Evolutionary conservation across 2,113 vertebrate species (phyloP).

Genomic region (Pachyramphus minor): DNA sequence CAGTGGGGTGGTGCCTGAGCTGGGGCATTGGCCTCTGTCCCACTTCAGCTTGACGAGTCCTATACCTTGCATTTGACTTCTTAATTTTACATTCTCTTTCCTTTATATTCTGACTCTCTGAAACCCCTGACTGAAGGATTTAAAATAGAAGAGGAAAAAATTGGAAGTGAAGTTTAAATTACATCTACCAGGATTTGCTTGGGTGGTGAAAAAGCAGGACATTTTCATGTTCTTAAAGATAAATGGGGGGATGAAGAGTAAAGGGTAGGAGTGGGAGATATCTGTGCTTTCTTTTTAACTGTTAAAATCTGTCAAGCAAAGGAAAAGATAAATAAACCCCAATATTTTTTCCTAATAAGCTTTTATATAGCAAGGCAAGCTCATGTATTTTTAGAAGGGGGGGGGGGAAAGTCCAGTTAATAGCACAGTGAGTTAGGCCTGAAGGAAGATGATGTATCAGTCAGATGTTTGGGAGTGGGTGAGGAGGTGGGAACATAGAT

Average conservation of each 20-base stretch:
- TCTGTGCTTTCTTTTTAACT: not conserved
- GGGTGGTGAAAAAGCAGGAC: not conserved
- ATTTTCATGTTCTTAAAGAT: not conserved
- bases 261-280: not conserved
- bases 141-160: not conserved
- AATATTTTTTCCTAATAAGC: not conserved
- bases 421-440: not conserved
- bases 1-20: not conserved
- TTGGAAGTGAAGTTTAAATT: not conserved
- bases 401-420: not conserved
- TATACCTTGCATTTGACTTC: not conserved
- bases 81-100: not conserved
- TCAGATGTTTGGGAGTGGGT: fast-evolving
- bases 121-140: not conserved
- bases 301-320: not conserved
- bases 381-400: not conserved
- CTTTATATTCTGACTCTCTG: not conserved
- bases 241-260: not conserved
- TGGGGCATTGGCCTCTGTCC: not conserved
- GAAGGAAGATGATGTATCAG: not conserved
- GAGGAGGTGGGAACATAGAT: not conserved
- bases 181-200: not conserved
- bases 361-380: not conserved
- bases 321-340: not conserved
- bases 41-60: not conserved